These are phyloP conservation scores for Genyomyrus donnyi DNA, from an alignment of 2,113 vertebrate genomes.

Conservation along the genomic window DNA sequence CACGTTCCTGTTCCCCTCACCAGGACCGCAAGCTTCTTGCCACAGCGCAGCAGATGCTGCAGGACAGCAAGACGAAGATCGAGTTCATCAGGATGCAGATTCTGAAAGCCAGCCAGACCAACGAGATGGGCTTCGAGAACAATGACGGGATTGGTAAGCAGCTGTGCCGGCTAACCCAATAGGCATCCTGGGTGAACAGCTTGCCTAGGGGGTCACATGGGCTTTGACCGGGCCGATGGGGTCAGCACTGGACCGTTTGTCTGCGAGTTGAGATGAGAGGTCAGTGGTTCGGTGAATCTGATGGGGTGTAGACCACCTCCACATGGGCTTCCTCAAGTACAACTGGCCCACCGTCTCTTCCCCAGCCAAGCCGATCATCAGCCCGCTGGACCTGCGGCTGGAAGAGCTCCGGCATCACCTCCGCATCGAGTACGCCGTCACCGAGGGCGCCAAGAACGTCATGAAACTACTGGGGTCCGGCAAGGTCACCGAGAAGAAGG, in stretches of 20 bases:
- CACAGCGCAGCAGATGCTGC: constrained; percentile 95
- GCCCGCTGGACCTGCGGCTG: constrained; percentile 92
- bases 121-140: constrained; percentile 87
- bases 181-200: neutral
- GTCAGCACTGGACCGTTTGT: neutral
- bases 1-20: neutral
- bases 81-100: constrained; percentile 99
- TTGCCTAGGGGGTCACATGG: neutral
- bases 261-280: neutral
- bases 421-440: constrained; percentile 93
- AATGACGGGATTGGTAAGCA: constrained; percentile 70
- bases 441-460: constrained; percentile 96
- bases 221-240: neutral
- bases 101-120: constrained; percentile 92
- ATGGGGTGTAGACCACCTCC: neutral
- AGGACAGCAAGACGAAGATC: constrained; percentile 97
- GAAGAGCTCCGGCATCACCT: constrained; percentile 96
- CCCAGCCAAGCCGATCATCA: constrained; percentile 90
- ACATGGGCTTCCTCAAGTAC: neutral
- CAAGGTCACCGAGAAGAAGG: constrained; percentile 93
- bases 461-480: constrained; percentile 95
- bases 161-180: neutral
- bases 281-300: neutral
- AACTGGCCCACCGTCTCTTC: constrained; percentile 12
- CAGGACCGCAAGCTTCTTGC: constrained; percentile 94